Conservation (phyloP, 2,797 vertebrate species). For the Sciaenops ocellatus region DNA sequence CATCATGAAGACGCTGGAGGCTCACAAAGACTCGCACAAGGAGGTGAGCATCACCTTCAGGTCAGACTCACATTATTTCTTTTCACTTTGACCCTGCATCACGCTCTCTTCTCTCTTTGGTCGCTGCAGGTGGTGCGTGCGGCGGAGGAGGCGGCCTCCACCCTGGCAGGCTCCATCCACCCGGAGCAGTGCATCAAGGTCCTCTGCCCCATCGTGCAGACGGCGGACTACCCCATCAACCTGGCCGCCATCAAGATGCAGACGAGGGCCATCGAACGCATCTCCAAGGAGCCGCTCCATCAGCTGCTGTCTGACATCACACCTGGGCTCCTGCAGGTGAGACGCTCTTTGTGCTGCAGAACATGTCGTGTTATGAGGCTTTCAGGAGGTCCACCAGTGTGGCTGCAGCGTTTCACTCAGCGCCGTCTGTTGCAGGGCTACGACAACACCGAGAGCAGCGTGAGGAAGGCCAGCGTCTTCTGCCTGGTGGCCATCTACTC, state of each 20-base stretch:
- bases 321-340: constrained; percentile 93
- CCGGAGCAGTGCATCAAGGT: constrained; percentile 96
- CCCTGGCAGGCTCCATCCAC: constrained; percentile 91
- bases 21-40: constrained; percentile 96
- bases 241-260: constrained; percentile 97
- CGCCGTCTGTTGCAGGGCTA: constrained; percentile 86
- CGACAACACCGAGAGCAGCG: constrained; percentile 96
- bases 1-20: constrained; percentile 98
- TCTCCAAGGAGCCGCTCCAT: constrained; percentile 89
- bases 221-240: constrained; percentile 95
- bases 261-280: constrained; percentile 93
- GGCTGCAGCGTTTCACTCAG: not conserved
- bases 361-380: not conserved
- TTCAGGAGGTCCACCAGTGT: not conserved
- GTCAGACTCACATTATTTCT: not conserved
- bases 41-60: constrained; percentile 85
- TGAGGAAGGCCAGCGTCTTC: constrained; percentile 96
- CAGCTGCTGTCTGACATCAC: constrained; percentile 92
- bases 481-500: constrained; percentile 95
- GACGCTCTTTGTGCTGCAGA: not conserved
- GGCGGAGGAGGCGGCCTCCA: constrained; percentile 92
- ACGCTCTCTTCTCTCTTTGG: not conserved
- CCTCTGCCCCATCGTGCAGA: constrained; percentile 95
- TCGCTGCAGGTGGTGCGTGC: constrained; percentile 90
- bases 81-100: not conserved